These are phyloP conservation scores for Eupithecia exiguata DNA, from an alignment of 2,888 invertebrate genomes.

Conservation along the genomic window DNA sequence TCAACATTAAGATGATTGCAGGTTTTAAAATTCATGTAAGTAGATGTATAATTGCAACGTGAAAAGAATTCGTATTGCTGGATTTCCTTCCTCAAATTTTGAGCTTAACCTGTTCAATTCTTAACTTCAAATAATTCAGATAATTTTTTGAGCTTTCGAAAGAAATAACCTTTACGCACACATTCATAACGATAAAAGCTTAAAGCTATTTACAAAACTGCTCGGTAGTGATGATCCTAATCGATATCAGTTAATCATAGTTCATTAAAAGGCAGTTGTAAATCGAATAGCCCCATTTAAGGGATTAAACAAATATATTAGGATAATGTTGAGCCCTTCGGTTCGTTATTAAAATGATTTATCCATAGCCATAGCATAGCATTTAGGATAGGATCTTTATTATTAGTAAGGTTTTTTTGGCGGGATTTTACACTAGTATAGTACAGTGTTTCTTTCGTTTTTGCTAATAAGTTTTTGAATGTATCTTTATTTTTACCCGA, in stretches of 20 bases:
- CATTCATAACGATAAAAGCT: slow-evolving; percentile 7
- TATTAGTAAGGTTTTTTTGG: not conserved
- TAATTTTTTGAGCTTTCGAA: not conserved
- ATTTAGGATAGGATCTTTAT: not conserved
- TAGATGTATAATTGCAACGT: not conserved
- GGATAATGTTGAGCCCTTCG: slow-evolving; percentile 59
- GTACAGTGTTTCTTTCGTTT: not conserved
- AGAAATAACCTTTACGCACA: not conserved
- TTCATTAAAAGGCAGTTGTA: slow-evolving; percentile 54
- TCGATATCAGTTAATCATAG: slow-evolving; percentile 52
- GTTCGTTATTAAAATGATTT: slow-evolving; percentile 67
- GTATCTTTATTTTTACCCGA: too few species aligned
- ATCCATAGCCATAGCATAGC: too few species aligned
- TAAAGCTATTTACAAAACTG: not conserved
- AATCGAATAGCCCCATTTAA: slow-evolving; percentile 49
- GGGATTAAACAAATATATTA: slow-evolving; percentile 75
- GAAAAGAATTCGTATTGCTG: not conserved
- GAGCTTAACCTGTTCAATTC: not conserved
- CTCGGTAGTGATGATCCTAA: slow-evolving; percentile 20
- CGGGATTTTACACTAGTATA: not conserved
- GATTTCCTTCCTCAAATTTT: not conserved
- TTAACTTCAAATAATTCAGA: not conserved
- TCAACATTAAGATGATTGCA: not conserved
- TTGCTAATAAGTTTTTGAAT: too few species aligned
- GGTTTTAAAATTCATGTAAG: not conserved